phyloP scores from a whole-genome alignment of 2,113 vertebrate genomes.

The Xiphophorus hellerii region DNA sequence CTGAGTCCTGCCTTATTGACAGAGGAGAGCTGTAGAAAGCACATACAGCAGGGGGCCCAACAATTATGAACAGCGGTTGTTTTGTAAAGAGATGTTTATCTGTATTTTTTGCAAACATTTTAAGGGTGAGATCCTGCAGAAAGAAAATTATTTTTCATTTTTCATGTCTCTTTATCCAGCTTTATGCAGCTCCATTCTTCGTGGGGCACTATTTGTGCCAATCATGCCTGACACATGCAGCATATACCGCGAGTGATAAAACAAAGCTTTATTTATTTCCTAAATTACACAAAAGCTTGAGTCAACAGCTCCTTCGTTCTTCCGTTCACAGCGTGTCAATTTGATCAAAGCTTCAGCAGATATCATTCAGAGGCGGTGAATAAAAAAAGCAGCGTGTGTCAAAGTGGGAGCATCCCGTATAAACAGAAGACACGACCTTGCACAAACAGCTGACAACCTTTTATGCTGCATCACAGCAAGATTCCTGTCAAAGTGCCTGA shows the following conservation, averaged over 20 bases:
- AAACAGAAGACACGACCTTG: conserved; percentile 8
- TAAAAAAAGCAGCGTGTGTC: conserved; percentile 8
- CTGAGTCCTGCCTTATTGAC: neutral
- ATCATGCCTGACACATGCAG: neutral
- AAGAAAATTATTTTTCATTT: too few relatives aligned
- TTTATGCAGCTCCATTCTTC: neutral
- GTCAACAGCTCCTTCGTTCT: neutral
- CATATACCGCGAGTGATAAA: neutral
- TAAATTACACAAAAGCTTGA: neutral
- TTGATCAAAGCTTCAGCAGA: neutral
- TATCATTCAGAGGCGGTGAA: neutral
- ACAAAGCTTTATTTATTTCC: conserved; percentile 9
- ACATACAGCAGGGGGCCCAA: neutral
- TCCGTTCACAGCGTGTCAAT: neutral
- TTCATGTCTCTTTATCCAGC: neutral
- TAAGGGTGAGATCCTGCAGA: neutral
- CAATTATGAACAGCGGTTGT: neutral
- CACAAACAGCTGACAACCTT: conserved; percentile 4
- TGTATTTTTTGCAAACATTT: neutral
- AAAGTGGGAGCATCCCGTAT: neutral
- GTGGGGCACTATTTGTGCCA: neutral
- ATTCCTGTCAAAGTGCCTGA: conserved; percentile 8
- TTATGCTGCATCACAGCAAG: neutral
- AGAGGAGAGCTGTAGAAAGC: neutral
- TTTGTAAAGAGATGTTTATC: neutral